Conservation (phyloP, 2,113 vertebrate species). For the Meleagris gallopavo region DNA sequence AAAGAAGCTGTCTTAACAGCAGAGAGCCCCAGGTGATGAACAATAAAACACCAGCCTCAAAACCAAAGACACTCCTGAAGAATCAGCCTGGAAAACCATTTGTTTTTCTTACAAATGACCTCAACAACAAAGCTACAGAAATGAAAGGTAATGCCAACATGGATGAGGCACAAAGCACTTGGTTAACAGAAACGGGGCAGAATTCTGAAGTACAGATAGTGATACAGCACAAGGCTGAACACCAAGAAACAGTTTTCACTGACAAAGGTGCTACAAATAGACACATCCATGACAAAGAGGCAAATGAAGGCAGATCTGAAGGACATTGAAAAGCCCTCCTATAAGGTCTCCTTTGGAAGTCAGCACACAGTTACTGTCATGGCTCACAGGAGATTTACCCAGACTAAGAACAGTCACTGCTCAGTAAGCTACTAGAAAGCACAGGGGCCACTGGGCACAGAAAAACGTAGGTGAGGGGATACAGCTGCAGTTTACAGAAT, state of each 20-base stretch:
- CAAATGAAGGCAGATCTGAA: neutral
- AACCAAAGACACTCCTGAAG: conserved; percentile 19
- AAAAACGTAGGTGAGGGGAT: neutral
- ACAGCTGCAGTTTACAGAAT: neutral
- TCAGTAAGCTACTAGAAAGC: neutral
- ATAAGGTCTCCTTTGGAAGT: neutral
- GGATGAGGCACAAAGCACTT: neutral
- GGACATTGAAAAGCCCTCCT: neutral
- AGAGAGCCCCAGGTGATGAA: conserved; percentile 35
- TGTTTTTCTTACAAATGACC: neutral
- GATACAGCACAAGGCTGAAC: neutral
- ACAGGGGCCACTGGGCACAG: neutral
- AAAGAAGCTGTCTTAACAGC: conserved; percentile 34
- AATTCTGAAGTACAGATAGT: neutral
- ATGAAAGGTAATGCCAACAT: neutral
- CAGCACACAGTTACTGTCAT: neutral
- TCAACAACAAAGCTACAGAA: neutral
- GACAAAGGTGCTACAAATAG: neutral
- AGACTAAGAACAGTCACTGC: neutral
- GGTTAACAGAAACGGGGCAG: neutral
- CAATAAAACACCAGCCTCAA: conserved; percentile 24
- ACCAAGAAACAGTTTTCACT: neutral
- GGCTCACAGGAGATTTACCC: neutral
- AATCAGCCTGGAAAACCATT: neutral
- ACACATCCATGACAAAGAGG: neutral